These are phyloP conservation scores for Orchestia grillus DNA, from an alignment of 1,140 invertebrate genomes.

Conservation along the genomic window DNA sequence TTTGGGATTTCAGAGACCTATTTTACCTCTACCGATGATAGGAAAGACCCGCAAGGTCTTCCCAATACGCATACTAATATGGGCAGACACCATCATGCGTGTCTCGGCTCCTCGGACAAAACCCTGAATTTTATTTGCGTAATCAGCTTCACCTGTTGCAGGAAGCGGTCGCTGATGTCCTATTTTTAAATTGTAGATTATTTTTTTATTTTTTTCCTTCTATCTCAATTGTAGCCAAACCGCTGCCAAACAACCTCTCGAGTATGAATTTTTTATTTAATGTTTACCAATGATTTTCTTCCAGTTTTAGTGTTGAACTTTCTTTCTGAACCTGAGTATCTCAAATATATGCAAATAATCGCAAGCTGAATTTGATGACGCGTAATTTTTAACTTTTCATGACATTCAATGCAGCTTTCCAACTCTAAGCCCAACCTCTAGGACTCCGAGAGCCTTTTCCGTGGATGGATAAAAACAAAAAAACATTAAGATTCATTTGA, in stretches of 20 bases:
- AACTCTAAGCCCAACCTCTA: not conserved
- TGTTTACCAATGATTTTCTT: not conserved
- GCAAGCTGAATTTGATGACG: not conserved
- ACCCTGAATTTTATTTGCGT: not conserved
- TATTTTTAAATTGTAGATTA: not conserved
- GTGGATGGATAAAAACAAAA: not conserved
- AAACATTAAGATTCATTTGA: not conserved
- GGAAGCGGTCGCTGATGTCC: not conserved
- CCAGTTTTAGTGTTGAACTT: not conserved
- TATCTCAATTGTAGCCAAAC: not conserved
- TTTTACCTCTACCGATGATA: no score
- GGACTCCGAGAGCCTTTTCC: not conserved
- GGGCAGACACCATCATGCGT: no score
- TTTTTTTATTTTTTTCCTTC: not conserved
- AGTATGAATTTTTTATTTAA: not conserved
- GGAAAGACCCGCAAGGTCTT: no score
- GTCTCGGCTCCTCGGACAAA: not conserved
- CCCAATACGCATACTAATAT: no score
- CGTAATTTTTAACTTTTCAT: not conserved
- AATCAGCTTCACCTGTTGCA: not conserved
- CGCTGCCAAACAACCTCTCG: not conserved
- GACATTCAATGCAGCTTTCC: not conserved
- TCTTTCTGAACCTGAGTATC: not conserved
- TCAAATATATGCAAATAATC: not conserved
- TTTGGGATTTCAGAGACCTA: no score